Evolutionary conservation across 2,888 invertebrate species (phyloP), one percentile per base, ranked within the genome.

Genomic region (Uloborus plumipes): DNA sequence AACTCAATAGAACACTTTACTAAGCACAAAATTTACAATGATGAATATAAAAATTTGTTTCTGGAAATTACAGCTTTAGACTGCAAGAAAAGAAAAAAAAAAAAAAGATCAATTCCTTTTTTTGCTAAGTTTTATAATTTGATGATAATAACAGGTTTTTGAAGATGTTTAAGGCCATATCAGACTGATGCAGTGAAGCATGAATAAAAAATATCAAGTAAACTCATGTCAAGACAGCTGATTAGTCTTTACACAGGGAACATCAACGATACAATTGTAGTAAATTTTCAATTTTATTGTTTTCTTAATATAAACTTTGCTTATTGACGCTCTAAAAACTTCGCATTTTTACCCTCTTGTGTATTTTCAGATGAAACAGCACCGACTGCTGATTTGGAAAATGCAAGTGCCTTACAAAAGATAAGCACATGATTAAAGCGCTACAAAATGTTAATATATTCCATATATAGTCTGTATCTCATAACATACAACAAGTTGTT

Each of bases 381-480:
- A 66, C 26, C 22, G 22, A 13, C 39, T 66, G 66, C 66, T 66
- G 66, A 20, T 14, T 1, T 20, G 1, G 26, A 16, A 51, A 66
- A 66, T 66, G 51, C 51, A 51, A n/a, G 51, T 66, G 66, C 50
- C 26, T 66, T 66, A 51, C 51, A 66, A 66, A 66, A 70, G 75
- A 80, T 18, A 81, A 70, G 80, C 74, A 81, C 80, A 74, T 70
- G 61, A 50, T 62, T 64, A 59, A 64, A 70, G 80, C 39, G 39
- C 74, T 81, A 75, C 80, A 81, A 70, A 55, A 64, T 58, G 22
- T 64, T 79, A 66, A 67, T 62, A 69, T 77, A 69, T 62, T 73
- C 62, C 66, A 53, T 61, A 62, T 69, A 55, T 47, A 59, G 65
- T 20, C 62, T n/a, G 13, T 18, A 26, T 58, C 47, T 64, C 62